Percentiles rank a stretch among this genome's conserved stretches.
These are phyloP conservation scores for Venustaconcha ellipsiformis DNA, from an alignment of 1,140 invertebrate genomes.

Conservation along the genomic window DNA sequence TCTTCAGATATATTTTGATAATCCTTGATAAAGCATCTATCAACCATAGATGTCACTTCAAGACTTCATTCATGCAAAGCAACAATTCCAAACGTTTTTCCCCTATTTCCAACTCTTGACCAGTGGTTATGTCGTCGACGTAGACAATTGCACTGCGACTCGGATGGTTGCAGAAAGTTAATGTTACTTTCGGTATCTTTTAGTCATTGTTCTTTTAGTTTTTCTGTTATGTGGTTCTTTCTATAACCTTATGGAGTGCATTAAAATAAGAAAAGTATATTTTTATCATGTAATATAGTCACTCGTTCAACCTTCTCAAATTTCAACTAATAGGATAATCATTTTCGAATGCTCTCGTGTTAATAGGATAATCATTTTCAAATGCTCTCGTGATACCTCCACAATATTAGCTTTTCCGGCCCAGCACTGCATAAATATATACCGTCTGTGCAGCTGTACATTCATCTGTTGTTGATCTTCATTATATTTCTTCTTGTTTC, in stretches of 20 bases:
- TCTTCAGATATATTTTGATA: not conserved
- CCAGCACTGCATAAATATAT: too few species aligned
- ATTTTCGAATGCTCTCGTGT: not conserved
- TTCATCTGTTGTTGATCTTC: too few species aligned
- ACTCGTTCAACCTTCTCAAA: slow-evolving; percentile 9
- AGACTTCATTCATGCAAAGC: slow-evolving; percentile 1
- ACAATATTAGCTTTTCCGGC: too few species aligned
- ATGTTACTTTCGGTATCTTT: not conserved
- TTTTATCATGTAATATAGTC: not conserved
- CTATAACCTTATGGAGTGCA: not conserved
- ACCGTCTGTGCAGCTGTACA: too few species aligned
- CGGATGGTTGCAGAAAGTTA: slow-evolving; percentile 2
- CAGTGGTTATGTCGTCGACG: not conserved
- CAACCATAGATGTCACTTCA: slow-evolving; percentile 2
- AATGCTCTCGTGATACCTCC: too few species aligned
- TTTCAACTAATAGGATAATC: not conserved
- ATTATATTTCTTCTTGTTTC: too few species aligned
- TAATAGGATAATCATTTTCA: too few species aligned
- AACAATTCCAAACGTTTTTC: slow-evolving; percentile 8
- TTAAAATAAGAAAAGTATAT: not conserved
- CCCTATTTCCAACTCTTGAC: slow-evolving; percentile 3
- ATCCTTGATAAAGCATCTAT: not conserved
- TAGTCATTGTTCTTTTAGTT: not conserved
- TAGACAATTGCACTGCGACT: slow-evolving; percentile 1
- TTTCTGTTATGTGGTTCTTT: not conserved